Base-by-base conservation (phyloP, 2,113 vertebrate species). In the Trogon melanurus region DNA sequence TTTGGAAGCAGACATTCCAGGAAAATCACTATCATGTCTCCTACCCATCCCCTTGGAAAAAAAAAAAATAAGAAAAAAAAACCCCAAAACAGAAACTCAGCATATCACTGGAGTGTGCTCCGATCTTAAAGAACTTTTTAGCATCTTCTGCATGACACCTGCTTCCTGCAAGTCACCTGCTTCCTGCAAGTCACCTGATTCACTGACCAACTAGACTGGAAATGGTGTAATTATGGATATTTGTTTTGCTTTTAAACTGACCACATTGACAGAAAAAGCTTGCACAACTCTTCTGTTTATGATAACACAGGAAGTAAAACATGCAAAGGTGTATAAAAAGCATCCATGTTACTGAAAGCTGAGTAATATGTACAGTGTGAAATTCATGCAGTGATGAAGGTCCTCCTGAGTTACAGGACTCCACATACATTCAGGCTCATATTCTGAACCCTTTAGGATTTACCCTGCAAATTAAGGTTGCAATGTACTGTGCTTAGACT, bases 81-180 rank as follows among this genome's bases (percentile, higher is more conserved):
- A n/a, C n/a, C n/a, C 18, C 82, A 25, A 13, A 87, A 50, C 36
- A 79, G 62, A 54, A 25, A 13, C 15, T 53, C 32, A 58, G 79
- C 7, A 41, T 7, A 4, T 67, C 48, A 34, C 0, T 88, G 51
- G 30, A 89, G 26, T 32, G 44, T 71, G 56, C 79, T 89, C 48
- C 82, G 25, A 81, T 64, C 51, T 67, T 79, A 86, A 12, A 86
- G 38, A 71, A 67, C 18, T 67, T 89, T 53, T 86, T 17, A 86
- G 51, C 13, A 61, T 71, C 30, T 95, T 69, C 54, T 64, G 44
- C 22, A 20, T 81, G 70, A 93, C 78, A 96, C 97, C 93, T 98
- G 97, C 91, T 97, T 98, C 96, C 97, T 97, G 93, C 27, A 91
- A 93, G 65, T 80, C 74, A 91, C 85, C 72, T 75, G 45, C 91